Percentiles rank a stretch among this genome's conserved stretches.
Conservation (phyloP, 2,797 vertebrate genomes). For the Pseudopleuronectes americanus region DNA sequence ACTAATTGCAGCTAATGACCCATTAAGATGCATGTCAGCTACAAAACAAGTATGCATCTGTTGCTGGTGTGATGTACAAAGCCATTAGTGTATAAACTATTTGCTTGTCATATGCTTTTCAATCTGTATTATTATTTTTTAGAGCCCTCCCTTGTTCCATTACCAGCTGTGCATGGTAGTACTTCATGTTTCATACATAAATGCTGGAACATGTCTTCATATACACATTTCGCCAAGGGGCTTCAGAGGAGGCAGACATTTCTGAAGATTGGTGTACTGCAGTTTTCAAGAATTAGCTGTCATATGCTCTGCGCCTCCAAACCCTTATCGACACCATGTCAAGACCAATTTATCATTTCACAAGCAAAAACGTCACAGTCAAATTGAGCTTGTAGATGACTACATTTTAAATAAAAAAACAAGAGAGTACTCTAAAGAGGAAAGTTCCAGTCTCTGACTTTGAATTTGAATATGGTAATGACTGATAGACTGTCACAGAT, state of each 20-base stretch:
- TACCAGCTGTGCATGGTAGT: neutral
- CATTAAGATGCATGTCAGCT: slow-evolving; percentile 31
- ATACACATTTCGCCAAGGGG: slow-evolving; percentile 2
- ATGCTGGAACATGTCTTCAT: neutral
- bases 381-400: neutral
- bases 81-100: slow-evolving; percentile 17
- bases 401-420: neutral
- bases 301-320: slow-evolving; percentile 15
- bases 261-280: neutral
- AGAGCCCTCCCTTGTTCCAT: neutral
- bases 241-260: slow-evolving; percentile 1
- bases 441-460: neutral
- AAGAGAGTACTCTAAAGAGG: neutral
- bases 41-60: slow-evolving; percentile 18
- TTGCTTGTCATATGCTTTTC: slow-evolving; percentile 9
- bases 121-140: neutral
- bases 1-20: slow-evolving; percentile 52
- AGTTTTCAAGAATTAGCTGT: neutral
- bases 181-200: neutral
- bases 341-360: slow-evolving; percentile 1
- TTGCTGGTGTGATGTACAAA: slow-evolving; percentile 7
- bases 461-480: neutral
- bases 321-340: neutral
- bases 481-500: neutral
- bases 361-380: neutral